A percentile compares a stretch with the other conserved stretches of the same genome.
These are phyloP conservation scores for Zaprionus ornatus DNA, from an alignment of 1,140 invertebrate genomes.

Conservation along the genomic window DNA sequence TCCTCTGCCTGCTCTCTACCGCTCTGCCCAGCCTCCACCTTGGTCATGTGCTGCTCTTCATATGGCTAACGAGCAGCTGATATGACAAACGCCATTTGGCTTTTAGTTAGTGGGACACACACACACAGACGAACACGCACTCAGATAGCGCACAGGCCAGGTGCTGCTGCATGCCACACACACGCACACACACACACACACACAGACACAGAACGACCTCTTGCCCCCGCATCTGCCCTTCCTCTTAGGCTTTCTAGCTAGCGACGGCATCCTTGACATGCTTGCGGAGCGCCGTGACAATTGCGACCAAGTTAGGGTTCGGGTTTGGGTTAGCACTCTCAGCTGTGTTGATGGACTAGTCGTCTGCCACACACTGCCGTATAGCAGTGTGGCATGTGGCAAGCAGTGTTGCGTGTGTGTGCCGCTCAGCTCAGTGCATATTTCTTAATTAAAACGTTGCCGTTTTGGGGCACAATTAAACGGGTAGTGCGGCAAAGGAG, in stretches of 20 bases:
- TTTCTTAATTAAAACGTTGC: slow-evolving; percentile 66
- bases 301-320: slow-evolving; percentile 44
- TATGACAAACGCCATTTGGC: slow-evolving; percentile 75
- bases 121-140: slow-evolving; percentile 41
- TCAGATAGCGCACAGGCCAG: slow-evolving; percentile 1
- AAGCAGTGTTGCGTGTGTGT: slow-evolving; percentile 6
- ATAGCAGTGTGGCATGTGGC: neutral
- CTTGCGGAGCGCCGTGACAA: slow-evolving; percentile 73
- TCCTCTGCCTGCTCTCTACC: neutral
- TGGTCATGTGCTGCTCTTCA: slow-evolving; percentile 29
- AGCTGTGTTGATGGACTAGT: slow-evolving; percentile 28
- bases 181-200: too few species aligned
- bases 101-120: slow-evolving; percentile 54
- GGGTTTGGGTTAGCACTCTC: slow-evolving; percentile 1
- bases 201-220: too few species aligned
- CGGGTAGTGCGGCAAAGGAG: neutral
- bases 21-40: neutral
- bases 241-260: slow-evolving; percentile 38
- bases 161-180: slow-evolving; percentile 23
- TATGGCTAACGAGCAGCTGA: slow-evolving; percentile 73
- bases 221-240: neutral
- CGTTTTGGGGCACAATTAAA: slow-evolving; percentile 62
- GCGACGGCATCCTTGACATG: slow-evolving; percentile 76
- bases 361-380: neutral
- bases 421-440: slow-evolving; percentile 13